Evolutionary conservation across 2,797 vertebrate species (phyloP).

Genomic region (Odontamblyopus rebecca): DNA sequence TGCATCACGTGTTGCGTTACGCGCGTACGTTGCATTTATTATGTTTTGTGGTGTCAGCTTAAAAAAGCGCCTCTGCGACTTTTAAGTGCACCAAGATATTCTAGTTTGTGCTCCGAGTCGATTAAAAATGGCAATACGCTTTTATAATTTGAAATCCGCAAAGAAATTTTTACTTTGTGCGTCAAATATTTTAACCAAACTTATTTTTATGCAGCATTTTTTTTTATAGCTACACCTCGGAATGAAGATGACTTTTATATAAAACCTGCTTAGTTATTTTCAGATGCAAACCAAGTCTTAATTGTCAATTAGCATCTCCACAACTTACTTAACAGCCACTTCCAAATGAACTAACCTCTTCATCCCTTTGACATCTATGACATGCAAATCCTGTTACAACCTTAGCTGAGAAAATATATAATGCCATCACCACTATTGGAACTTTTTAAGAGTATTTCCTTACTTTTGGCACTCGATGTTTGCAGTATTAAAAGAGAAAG

Average conservation of each 20-base stretch:
- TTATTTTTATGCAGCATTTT: neutral
- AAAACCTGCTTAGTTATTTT: neutral
- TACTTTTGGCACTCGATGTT: neutral
- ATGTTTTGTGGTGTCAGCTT: neutral
- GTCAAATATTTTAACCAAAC: neutral
- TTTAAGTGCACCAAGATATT: neutral
- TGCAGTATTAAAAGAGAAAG: neutral
- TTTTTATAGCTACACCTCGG: neutral
- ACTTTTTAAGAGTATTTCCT: neutral
- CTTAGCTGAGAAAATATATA: too few species aligned
- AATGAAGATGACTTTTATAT: neutral
- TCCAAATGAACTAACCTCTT: neutral
- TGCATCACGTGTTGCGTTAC: neutral
- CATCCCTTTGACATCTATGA: neutral
- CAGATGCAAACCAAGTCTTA: neutral
- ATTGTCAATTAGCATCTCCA: neutral
- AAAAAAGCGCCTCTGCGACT: neutral
- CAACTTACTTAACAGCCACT: neutral
- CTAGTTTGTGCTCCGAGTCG: neutral
- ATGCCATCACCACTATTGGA: neutral
- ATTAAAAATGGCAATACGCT: neutral
- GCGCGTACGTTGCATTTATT: neutral
- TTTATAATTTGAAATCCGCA: neutral
- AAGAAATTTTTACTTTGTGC: neutral
- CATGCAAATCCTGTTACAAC: neutral